Percentiles rank a stretch among this genome's conserved stretches.
phyloP scores from a whole-genome alignment of 2,113 vertebrate genomes.

The Cisticola juncidis region DNA sequence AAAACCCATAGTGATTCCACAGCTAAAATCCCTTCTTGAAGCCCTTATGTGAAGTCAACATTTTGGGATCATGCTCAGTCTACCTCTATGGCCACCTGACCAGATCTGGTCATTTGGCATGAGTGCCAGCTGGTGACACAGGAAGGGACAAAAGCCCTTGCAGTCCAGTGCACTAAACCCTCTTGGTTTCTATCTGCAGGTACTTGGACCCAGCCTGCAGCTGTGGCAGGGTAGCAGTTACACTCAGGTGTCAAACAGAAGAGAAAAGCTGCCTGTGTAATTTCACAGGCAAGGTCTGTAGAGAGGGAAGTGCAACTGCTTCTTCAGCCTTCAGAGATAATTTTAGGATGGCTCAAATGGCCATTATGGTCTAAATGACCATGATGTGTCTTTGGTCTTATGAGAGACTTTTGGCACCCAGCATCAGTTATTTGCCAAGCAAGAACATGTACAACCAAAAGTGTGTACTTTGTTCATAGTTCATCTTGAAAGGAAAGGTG shows the following conservation, averaged over 20 bases:
- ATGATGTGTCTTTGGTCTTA: not conserved
- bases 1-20: not conserved
- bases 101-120: not conserved
- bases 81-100: not conserved
- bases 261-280: not conserved
- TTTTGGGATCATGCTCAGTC: not conserved
- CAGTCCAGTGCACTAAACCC: not conserved
- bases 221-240: not conserved
- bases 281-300: not conserved
- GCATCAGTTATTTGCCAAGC: not conserved
- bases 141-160: not conserved
- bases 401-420: not conserved
- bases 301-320: not conserved
- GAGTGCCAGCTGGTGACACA: rapidly evolving
- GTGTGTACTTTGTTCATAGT: not conserved
- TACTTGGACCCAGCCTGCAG: not conserved
- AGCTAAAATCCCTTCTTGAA: not conserved
- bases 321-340: not conserved
- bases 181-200: not conserved
- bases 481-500: not conserved
- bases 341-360: not conserved
- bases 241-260: not conserved
- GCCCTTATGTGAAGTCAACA: not conserved
- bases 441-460: not conserved
- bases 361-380: not conserved